Percentiles rank a stretch among this genome's conserved stretches.
phyloP scores from a whole-genome alignment of 2,888 invertebrate genomes.

The Eupithecia dodoneata region DNA sequence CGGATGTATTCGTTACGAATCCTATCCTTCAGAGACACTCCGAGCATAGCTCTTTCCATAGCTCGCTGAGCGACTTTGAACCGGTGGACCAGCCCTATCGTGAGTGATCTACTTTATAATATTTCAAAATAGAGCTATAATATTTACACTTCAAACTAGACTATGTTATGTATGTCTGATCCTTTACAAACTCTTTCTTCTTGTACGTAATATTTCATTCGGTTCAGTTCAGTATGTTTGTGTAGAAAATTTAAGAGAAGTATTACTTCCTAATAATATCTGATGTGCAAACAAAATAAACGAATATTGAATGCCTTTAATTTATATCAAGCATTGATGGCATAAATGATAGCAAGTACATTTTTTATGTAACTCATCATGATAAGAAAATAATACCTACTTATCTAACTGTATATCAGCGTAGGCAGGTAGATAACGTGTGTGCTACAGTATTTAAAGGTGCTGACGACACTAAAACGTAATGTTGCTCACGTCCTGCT shows the following conservation, averaged over 20 bases:
- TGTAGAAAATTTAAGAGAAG: not conserved
- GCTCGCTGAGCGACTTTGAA: too few relatives aligned
- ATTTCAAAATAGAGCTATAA: too few relatives aligned
- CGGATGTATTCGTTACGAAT: too few relatives aligned
- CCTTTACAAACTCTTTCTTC: not conserved
- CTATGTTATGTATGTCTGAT: not conserved
- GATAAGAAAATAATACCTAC: not conserved
- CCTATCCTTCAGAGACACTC: too few relatives aligned
- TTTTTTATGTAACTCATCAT: not conserved
- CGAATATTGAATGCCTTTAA: not conserved
- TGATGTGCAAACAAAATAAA: not conserved
- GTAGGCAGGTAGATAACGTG: not conserved
- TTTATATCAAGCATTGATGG: not conserved
- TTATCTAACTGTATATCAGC: not conserved
- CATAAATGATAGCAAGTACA: not conserved
- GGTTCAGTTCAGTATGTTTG: not conserved
- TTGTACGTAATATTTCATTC: not conserved
- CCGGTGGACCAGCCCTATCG: too few relatives aligned
- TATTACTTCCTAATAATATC: not conserved
- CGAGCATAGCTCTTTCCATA: too few relatives aligned
- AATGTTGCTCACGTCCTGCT: not conserved
- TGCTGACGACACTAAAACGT: not conserved
- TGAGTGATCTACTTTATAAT: too few relatives aligned
- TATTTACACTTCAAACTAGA: too few relatives aligned
- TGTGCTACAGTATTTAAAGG: not conserved